Percentiles rank a stretch among this genome's conserved stretches.
phyloP scores from a whole-genome alignment of 2,888 invertebrate genomes.

The Drosophila cognata region DNA sequence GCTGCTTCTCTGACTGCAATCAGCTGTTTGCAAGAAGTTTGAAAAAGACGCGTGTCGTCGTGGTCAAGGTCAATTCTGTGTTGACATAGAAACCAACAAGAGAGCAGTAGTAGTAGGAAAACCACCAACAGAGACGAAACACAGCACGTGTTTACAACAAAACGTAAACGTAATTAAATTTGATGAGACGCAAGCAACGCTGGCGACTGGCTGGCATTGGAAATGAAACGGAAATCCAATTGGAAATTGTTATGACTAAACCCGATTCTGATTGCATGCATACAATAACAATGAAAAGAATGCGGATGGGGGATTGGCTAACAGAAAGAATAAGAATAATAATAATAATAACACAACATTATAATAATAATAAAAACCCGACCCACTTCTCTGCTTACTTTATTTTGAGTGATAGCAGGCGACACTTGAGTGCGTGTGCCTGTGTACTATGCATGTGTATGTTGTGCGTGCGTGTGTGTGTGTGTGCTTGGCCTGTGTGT shows the following conservation, averaged over 20 bases:
- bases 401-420: constrained; percentile 73
- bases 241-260: constrained; percentile 54
- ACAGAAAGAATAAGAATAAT: constrained; percentile 25
- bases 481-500: constrained; percentile 8
- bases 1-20: constrained; percentile 22
- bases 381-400: constrained; percentile 52
- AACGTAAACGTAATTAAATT: constrained; percentile 37
- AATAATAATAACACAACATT: constrained; percentile 30
- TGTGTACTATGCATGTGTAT: constrained; percentile 6
- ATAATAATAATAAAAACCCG: constrained; percentile 36
- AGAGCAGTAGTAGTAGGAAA: constrained; percentile 10
- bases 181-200: constrained; percentile 17
- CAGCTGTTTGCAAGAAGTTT: constrained; percentile 62
- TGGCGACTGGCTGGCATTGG: constrained; percentile 36
- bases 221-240: constrained; percentile 62
- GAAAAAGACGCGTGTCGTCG: constrained; percentile 27
- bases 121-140: constrained; percentile 41
- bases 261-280: constrained; percentile 23
- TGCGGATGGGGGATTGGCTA: constrained; percentile 5
- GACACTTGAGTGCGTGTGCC: constrained; percentile 32
- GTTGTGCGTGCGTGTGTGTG: constrained; percentile 23
- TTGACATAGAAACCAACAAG: constrained; percentile 75
- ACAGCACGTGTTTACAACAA: constrained; percentile 41
- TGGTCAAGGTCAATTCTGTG: constrained; percentile 69
- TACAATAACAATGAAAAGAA: constrained; percentile 8